Base-by-base conservation (phyloP, 2,888 invertebrate species). In the Calliopum simillimum region DNA sequence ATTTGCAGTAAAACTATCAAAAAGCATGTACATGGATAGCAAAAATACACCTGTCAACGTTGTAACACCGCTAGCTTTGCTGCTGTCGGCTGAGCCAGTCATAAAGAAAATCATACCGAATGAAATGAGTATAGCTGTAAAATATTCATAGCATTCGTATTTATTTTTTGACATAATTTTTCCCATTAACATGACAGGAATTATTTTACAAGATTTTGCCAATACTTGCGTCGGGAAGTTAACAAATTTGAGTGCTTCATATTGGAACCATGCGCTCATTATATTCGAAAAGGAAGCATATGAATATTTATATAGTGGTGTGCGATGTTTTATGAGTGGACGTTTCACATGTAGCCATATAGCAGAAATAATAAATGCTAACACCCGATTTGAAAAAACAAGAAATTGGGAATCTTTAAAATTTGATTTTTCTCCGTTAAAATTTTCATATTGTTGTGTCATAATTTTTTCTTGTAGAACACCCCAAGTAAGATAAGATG, bases 261-360 rank as follows among this genome's bases (percentile, higher is more conserved):
- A 99, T 87, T 99, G 99, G 86, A 97, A 99, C 99, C 99, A 99
- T 61, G 98, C 97, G 84, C 98, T 98, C 90, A 99, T 91, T 75
- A 99, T 95, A 86, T 99, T 99, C 16, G 98, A 97, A 80, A 99
- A 92, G 4, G 98, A 96, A 82, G 98, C 97, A 88, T 93, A 99
- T 0, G 94, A 93, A 87, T 98, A 99, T 87, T 97, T 95, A 87
- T 96, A 98, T 13, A 98, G 88, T 0, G 99, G 98, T 67, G 95
- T 94, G 25, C 91, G 90, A 80, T 94, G 93, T 16, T 92, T 88
- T 0, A 91, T 89, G 71, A 91, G 90, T 19, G 90, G 86, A 12
- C 68, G 75, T 49, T 82, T 78, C 72, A 83, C 75, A n/a, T 90
- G 87, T 70, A 96, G 87, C 75, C 93, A 91, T 11, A 88, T 79